These are phyloP conservation scores for Chromoteleia sp. DNA, from an alignment of 2,888 invertebrate species.

Conservation along the genomic window DNA sequence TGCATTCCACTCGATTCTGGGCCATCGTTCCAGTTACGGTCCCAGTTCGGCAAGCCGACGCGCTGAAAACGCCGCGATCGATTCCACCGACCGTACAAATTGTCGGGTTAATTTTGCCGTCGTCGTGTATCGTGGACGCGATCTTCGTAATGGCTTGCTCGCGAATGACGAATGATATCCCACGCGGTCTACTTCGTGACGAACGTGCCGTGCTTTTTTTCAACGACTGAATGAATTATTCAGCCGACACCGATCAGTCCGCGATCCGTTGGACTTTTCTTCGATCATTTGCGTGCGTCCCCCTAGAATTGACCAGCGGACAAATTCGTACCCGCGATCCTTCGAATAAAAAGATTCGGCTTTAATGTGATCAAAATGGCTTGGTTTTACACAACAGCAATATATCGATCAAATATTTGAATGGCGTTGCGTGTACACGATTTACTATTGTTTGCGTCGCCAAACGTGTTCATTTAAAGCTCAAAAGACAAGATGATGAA, in stretches of 20 bases:
- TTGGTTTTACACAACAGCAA: too few species aligned
- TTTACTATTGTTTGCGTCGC: not conserved
- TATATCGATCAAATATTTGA: not conserved
- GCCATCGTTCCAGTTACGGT: constrained; percentile 18
- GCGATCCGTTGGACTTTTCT: constrained; percentile 45
- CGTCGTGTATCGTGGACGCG: constrained; percentile 69
- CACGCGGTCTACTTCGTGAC: constrained; percentile 62
- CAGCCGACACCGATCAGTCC: constrained; percentile 49
- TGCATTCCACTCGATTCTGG: constrained; percentile 42
- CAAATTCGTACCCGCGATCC: too few species aligned
- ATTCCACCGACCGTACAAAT: constrained; percentile 69
- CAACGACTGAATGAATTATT: constrained; percentile 58
- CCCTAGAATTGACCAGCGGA: constrained; percentile 6
- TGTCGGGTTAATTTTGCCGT: constrained; percentile 74
- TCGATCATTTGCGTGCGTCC: constrained; percentile 21
- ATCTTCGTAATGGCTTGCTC: constrained; percentile 70
- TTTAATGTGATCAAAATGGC: too few species aligned
- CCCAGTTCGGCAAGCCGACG: constrained; percentile 42
- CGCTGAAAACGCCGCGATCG: constrained; percentile 32
- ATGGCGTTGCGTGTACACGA: not conserved
- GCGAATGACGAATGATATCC: constrained; percentile 68
- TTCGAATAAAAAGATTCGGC: too few species aligned
- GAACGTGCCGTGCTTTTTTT: constrained; percentile 61
- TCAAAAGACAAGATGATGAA: not conserved
- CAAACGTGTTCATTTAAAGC: constrained; percentile 1